A percentile compares a stretch with the other conserved stretches of the same genome.
Conservation (phyloP, 2,888 invertebrate genomes). For the Drymonia ruficornis region DNA sequence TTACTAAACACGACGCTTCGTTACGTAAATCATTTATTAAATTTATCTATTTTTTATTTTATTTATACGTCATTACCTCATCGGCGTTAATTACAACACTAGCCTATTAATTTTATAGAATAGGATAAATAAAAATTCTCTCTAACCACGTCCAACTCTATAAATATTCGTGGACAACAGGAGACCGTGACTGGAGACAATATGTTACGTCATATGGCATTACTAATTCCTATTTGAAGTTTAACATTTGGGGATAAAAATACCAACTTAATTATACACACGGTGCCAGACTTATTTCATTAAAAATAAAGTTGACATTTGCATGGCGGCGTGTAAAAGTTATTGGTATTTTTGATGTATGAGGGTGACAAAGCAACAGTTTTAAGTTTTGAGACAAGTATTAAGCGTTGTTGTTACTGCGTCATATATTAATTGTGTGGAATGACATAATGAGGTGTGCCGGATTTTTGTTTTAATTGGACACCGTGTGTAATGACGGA, state of each 20-base stretch:
- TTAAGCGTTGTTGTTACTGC: slow-evolving; percentile 56
- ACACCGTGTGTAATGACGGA: slow-evolving; percentile 42
- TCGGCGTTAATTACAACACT: too few relatives aligned
- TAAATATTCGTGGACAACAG: slow-evolving; percentile 34
- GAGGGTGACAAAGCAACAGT: slow-evolving; percentile 60
- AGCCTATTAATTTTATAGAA: background rate
- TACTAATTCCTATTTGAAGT: slow-evolving; percentile 68
- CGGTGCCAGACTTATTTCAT: background rate
- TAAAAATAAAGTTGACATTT: slow-evolving; percentile 20
- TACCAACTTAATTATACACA: slow-evolving; percentile 22
- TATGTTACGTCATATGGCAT: slow-evolving; percentile 63
- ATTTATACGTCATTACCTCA: too few relatives aligned
- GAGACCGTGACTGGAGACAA: slow-evolving; percentile 53
- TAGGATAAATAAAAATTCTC: background rate
- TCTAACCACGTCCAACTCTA: slow-evolving; percentile 8
- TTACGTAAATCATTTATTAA: background rate
- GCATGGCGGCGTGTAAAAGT: background rate
- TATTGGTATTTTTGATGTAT: slow-evolving; percentile 47
- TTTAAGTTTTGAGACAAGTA: slow-evolving; percentile 69
- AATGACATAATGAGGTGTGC: slow-evolving; percentile 73
- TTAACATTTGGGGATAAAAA: slow-evolving; percentile 58
- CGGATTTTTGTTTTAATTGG: slow-evolving; percentile 57
- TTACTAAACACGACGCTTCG: background rate
- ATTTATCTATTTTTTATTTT: too few relatives aligned
- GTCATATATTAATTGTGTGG: slow-evolving; percentile 67